A percentile compares a stretch with the other conserved stretches of the same genome.
phyloP scores from a whole-genome alignment of 2,113 vertebrate species.

The Mus spicilegus region DNA sequence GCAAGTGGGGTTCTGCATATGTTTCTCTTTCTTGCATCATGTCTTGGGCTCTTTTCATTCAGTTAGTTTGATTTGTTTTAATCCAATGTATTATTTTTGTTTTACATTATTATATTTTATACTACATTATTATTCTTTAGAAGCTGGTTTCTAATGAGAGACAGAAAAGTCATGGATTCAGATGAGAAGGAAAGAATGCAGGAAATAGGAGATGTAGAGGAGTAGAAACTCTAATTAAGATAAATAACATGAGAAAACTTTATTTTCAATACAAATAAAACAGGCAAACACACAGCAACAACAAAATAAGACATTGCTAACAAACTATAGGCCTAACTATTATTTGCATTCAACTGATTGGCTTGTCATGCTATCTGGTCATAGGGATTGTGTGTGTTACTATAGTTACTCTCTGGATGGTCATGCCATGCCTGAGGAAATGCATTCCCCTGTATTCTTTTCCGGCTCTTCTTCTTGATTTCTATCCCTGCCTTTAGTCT shows the following conservation, averaged over 20 bases:
- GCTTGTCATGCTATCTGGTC: background rate
- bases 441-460: background rate
- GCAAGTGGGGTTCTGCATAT: background rate
- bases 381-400: background rate
- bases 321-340: background rate
- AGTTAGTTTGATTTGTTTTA: background rate
- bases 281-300: background rate
- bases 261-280: background rate
- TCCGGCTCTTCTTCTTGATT: background rate
- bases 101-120: background rate
- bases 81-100: background rate
- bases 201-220: background rate
- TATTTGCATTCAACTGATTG: no score
- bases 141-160: background rate
- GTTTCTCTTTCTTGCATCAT: background rate
- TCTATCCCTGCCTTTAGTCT: background rate
- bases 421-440: background rate
- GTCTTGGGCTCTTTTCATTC: background rate
- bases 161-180: background rate
- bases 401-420: background rate
- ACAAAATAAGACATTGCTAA: background rate
- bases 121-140: background rate
- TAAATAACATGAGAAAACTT: background rate
- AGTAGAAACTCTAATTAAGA: background rate
- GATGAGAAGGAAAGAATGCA: background rate